Percentiles rank a stretch among this genome's conserved stretches.
Evolutionary conservation across 2,113 vertebrate species (phyloP).

Genomic region (Pomatostomus ruficeps): DNA sequence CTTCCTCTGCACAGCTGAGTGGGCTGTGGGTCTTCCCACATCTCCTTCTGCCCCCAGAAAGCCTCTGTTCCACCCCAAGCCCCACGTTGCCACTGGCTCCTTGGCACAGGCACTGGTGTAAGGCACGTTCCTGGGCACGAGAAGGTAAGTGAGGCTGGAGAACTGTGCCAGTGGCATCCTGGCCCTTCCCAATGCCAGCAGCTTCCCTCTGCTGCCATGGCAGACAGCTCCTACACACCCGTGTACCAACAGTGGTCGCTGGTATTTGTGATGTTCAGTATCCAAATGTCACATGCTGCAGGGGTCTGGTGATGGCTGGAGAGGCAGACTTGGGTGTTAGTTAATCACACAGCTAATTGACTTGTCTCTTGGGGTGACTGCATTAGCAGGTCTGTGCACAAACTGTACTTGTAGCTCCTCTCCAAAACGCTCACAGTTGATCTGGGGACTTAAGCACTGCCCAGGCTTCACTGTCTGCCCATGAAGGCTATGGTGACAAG

Average conservation of each 20-base stretch:
- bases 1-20: background rate
- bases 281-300: rapidly evolving
- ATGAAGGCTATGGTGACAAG: background rate
- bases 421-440: background rate
- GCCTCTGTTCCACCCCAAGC: rapidly evolving
- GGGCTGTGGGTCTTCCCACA: background rate
- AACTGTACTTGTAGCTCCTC: background rate
- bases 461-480: background rate
- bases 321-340: too few relatives aligned
- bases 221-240: background rate
- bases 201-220: background rate
- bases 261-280: background rate
- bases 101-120: background rate
- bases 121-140: rapidly evolving
- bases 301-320: background rate
- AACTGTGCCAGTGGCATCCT: rapidly evolving
- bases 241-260: rapidly evolving
- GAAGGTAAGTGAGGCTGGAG: background rate
- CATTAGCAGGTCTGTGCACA: background rate
- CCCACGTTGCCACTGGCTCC: rapidly evolving
- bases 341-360: background rate
- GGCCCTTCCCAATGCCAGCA: background rate
- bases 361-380: rapidly evolving
- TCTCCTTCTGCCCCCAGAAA: rapidly evolving
- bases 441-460: background rate